phyloP scores from a whole-genome alignment of 2,797 vertebrate species.

The Neosilurus mollespiculum region DNA sequence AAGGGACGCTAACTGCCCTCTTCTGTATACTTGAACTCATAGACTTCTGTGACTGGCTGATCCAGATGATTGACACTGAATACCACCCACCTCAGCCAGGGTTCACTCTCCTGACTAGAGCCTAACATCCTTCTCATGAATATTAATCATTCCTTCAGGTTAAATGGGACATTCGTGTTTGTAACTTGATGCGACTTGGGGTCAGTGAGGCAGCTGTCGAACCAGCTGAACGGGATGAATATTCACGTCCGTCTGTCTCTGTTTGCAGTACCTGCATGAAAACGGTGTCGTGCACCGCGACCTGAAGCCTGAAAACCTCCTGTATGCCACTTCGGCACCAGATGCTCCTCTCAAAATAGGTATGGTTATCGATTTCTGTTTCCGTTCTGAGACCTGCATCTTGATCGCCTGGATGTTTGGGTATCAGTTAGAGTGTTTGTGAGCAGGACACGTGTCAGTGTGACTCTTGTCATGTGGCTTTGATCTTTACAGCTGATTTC shows the following conservation, averaged over 20 bases:
- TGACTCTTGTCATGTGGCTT: not conserved
- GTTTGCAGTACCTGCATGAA: conserved; percentile 82
- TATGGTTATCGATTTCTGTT: conserved; percentile 62
- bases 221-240: not conserved
- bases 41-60: not conserved
- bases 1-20: not conserved
- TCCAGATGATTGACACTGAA: not conserved
- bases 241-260: conserved; percentile 47
- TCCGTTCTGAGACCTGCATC: not conserved
- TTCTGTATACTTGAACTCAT: not conserved
- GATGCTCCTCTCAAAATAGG: conserved; percentile 87
- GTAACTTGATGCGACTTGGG: not conserved
- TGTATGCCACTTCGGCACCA: conserved; percentile 84
- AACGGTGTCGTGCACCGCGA: conserved; percentile 87
- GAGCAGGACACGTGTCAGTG: not conserved
- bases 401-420: not conserved
- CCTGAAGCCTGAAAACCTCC: conserved; percentile 86
- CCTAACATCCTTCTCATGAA: not conserved
- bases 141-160: conserved; percentile 10
- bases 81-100: not conserved
- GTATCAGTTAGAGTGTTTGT: conserved; percentile 9
- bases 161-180: conserved; percentile 6
- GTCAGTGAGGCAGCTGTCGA: conserved; percentile 10
- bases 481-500: conserved; percentile 79
- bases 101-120: not conserved